These are phyloP conservation scores for Stegodyphus mimosarum DNA, from an alignment of 1,140 invertebrate species.

Conservation along the genomic window DNA sequence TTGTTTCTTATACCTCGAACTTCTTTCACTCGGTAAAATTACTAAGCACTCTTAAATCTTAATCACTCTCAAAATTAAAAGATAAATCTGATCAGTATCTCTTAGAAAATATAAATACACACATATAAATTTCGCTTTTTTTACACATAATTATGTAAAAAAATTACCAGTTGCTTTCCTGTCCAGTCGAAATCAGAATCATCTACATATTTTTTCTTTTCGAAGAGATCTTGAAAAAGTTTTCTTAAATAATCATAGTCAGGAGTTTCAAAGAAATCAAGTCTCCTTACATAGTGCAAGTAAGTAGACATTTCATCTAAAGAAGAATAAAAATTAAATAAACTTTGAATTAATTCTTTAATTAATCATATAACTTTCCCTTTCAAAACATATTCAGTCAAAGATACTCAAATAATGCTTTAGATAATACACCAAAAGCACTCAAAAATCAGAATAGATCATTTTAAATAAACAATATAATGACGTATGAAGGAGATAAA, in stretches of 20 bases:
- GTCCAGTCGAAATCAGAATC: constrained; percentile 99
- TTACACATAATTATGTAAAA: background rate
- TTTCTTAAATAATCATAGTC: constrained; percentile 98
- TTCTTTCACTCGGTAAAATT: too few species aligned
- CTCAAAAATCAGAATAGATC: too few species aligned
- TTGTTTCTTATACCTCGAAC: too few species aligned
- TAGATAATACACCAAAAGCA: too few species aligned
- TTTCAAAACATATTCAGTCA: background rate
- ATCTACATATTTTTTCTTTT: constrained; percentile 89
- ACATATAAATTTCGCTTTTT: too few species aligned
- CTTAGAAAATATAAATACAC: too few species aligned
- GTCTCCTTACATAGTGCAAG: constrained; percentile 90
- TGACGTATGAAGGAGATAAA: too few species aligned
- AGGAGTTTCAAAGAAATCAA: constrained; percentile 99
- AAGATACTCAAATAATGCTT: background rate
- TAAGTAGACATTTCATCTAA: constrained; percentile 87
- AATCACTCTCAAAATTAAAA: too few species aligned
- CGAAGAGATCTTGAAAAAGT: constrained; percentile 94
- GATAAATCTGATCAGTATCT: too few species aligned
- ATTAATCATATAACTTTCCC: background rate
- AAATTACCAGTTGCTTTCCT: constrained; percentile 82
- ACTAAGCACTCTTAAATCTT: too few species aligned
- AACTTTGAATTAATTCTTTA: background rate
- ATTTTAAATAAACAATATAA: too few species aligned
- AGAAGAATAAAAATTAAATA: constrained; percentile 9